Conservation (phyloP, 2,113 vertebrate species). For the Empidonax traillii region DNA sequence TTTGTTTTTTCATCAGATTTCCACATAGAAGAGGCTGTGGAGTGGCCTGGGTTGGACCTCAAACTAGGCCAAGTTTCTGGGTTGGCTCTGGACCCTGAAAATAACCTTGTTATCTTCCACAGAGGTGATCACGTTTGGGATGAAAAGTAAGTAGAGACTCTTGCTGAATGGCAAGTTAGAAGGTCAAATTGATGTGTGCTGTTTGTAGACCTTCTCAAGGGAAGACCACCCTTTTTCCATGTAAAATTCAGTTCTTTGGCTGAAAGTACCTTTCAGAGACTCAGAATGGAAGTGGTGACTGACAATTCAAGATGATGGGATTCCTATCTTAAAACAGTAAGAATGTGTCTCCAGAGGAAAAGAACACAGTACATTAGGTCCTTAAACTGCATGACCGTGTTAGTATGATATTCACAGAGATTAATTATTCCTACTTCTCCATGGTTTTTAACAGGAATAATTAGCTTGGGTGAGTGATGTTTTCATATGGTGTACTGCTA, state of each 20-base stretch:
- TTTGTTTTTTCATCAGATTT: constrained; percentile 71
- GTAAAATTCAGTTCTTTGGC: neutral
- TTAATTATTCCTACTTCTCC: neutral
- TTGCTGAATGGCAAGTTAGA: neutral
- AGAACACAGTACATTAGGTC: neutral
- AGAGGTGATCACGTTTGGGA: constrained; percentile 93
- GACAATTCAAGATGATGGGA: neutral
- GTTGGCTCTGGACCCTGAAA: constrained; percentile 84
- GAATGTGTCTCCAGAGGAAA: neutral
- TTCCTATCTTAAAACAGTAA: neutral
- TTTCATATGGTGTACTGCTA: neutral
- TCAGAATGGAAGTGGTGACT: neutral
- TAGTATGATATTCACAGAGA: neutral
- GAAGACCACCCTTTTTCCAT: neutral
- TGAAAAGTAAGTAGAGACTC: constrained; percentile 80
- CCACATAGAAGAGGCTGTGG: constrained; percentile 82
- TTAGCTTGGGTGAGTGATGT: neutral
- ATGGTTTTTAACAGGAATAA: neutral
- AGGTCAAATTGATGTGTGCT: neutral
- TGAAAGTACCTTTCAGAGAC: neutral
- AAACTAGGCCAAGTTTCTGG: constrained; percentile 93
- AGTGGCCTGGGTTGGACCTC: constrained; percentile 85
- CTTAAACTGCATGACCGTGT: neutral
- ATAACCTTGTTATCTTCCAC: constrained; percentile 93
- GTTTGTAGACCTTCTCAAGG: neutral